Base-by-base conservation (phyloP, 1,140 invertebrate species). In the Formica selysi region DNA sequence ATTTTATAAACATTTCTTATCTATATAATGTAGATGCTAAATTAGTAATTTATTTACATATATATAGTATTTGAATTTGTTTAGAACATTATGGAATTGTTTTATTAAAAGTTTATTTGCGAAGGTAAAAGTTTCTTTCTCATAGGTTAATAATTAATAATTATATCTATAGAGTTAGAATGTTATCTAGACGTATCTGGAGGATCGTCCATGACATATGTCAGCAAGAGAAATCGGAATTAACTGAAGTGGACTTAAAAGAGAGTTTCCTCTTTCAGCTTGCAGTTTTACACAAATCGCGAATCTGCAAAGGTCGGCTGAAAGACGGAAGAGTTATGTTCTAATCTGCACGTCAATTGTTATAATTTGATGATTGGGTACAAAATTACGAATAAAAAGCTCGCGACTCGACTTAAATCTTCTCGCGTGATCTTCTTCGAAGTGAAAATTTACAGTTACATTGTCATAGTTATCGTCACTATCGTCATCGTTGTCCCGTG, bases 361-460 rank as follows among this genome's bases (percentile, higher is more conserved):
- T 61, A 41, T 64, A 85, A 78, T 78, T 79, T 29, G 83, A 78
- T 76, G 65, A 85, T 85, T 76, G 73, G 3, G 8, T 65, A 54
- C 22, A 29, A 64, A 79, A 85, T 85, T 79, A 61, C 26, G 61
- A 29, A 16, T 41, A 70, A 68, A 68, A 79, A 36, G 36, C 13
- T 61, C 8, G 19, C 48, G 51, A 10, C 32, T 11, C 32, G 29
- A 32, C 68, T 61, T 73, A 44, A 83, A 13, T 59, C 22, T 1
- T 19, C 16, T 51, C 48, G 32, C 61, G 29, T 13, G 68, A 61
- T 29, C 79, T 83, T 74, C 68, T 74, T 38, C 6, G 19, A 44
- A 32, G 38, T 38, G 57, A 73, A 74, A 61, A 83, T 83, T 41
- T 83, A 57, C 54, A 29, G 68, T 83, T 83, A 83, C 38, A 0